These are phyloP conservation scores for Corydoras sp. DNA, from an alignment of 2,113 vertebrate genomes.

Conservation along the genomic window DNA sequence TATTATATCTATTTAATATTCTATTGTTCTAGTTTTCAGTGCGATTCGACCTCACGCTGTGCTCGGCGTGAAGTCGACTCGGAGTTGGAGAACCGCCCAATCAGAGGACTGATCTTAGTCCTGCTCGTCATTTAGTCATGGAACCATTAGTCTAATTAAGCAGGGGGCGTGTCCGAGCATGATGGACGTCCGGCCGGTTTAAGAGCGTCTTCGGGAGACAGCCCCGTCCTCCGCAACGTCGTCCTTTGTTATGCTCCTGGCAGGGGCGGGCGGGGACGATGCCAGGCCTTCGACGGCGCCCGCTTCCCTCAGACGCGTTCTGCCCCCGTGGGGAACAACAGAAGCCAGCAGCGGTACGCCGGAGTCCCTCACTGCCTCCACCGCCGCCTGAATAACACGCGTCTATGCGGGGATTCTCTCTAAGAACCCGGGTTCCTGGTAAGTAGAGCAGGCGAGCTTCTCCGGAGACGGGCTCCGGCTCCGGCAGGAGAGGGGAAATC, in stretches of 20 bases:
- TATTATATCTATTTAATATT: too few relatives aligned
- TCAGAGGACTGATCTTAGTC: too few relatives aligned
- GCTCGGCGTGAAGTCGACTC: too few relatives aligned
- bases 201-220: neutral
- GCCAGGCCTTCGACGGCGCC: conserved; percentile 20
- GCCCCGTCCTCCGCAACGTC: neutral
- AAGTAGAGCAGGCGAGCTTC: conserved; percentile 66
- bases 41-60: too few relatives aligned
- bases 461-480: conserved; percentile 61
- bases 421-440: conserved; percentile 67
- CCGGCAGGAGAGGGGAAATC: conserved; percentile 55
- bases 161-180: too few relatives aligned
- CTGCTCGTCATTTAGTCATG: too few relatives aligned
- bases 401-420: conserved; percentile 57
- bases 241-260: neutral
- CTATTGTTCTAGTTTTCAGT: too few relatives aligned
- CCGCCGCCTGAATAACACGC: conserved; percentile 36
- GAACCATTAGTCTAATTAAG: too few relatives aligned
- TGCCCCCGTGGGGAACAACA: conserved; percentile 16
- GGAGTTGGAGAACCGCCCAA: too few relatives aligned
- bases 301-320: conserved; percentile 23
- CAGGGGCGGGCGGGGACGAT: neutral
- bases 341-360: conserved; percentile 22
- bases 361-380: conserved; percentile 32
- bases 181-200: too few relatives aligned